Conservation (phyloP, 2,888 invertebrate species). For the Germaria angustata region DNA sequence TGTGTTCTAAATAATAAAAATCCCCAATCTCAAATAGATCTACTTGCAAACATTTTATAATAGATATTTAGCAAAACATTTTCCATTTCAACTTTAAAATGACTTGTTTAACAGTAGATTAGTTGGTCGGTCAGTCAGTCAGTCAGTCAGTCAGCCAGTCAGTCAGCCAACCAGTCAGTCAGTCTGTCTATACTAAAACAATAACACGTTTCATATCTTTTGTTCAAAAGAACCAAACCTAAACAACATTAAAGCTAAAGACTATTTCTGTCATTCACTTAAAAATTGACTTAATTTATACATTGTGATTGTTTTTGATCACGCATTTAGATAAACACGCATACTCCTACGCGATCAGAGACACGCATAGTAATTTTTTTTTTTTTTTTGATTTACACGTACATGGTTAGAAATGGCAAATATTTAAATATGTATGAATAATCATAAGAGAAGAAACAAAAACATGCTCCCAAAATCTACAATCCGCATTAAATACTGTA, state of each 20-base stretch:
- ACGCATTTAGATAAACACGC: slow-evolving; percentile 58
- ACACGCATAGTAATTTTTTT: slow-evolving; percentile 39
- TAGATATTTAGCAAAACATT: slow-evolving; percentile 12
- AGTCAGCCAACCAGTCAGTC: background rate
- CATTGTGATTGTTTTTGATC: slow-evolving; percentile 37
- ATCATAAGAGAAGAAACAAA: too few species aligned
- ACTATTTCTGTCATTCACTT: slow-evolving; percentile 49
- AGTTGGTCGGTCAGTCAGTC: background rate
- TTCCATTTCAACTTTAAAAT: slow-evolving; percentile 19
- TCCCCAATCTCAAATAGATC: slow-evolving; percentile 10
- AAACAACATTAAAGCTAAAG: background rate
- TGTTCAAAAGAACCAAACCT: background rate
- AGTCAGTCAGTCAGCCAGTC: background rate
- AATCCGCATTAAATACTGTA: too few species aligned
- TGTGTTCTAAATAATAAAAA: slow-evolving; percentile 64
- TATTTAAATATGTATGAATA: too few species aligned
- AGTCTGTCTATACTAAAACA: background rate
- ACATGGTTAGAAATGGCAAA: too few species aligned
- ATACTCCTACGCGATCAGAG: slow-evolving; percentile 35
- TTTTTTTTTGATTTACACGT: too few species aligned
- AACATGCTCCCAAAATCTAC: too few species aligned
- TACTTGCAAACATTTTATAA: background rate
- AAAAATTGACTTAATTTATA: slow-evolving; percentile 22
- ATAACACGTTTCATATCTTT: background rate
- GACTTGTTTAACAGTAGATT: background rate